A percentile compares a stretch with the other conserved stretches of the same genome.
These are phyloP conservation scores for Ericerus pela DNA, from an alignment of 1,140 invertebrate species.

Conservation along the genomic window DNA sequence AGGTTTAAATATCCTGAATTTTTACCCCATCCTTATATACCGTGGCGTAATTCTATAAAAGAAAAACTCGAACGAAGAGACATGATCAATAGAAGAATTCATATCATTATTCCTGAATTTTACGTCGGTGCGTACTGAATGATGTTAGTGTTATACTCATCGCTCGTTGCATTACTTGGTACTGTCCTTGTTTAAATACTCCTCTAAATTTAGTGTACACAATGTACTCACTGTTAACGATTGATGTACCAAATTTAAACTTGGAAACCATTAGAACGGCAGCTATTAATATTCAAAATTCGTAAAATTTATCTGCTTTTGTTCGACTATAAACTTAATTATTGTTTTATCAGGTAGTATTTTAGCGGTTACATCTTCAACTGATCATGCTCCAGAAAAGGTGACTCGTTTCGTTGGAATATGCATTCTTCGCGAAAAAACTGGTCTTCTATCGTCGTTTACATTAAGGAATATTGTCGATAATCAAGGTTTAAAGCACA, in stretches of 20 bases:
- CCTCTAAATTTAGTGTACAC: too few species aligned
- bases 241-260: too few species aligned
- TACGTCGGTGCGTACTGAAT: constrained; percentile 67
- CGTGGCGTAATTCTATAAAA: constrained; percentile 58
- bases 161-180: too few species aligned
- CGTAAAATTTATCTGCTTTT: too few species aligned
- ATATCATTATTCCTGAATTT: constrained; percentile 89
- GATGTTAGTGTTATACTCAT: too few species aligned
- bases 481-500: constrained; percentile 45
- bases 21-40: constrained; percentile 66
- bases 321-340: too few species aligned
- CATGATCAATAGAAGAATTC: constrained; percentile 70
- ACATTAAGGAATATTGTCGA: constrained; percentile 87
- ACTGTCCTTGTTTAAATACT: too few species aligned
- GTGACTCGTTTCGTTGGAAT: constrained; percentile 86
- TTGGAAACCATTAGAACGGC: too few species aligned
- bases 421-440: constrained; percentile 69
- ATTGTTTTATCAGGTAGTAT: constrained; percentile 56
- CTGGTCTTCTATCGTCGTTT: constrained; percentile 69
- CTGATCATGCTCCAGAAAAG: constrained; percentile 73
- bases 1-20: constrained; percentile 87
- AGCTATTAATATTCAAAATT: too few species aligned
- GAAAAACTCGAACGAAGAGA: constrained; percentile 85
- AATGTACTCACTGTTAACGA: too few species aligned
- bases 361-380: constrained; percentile 78